phyloP scores from a whole-genome alignment of 2,888 invertebrate genomes.

The Lochmaea capreae region DNA sequence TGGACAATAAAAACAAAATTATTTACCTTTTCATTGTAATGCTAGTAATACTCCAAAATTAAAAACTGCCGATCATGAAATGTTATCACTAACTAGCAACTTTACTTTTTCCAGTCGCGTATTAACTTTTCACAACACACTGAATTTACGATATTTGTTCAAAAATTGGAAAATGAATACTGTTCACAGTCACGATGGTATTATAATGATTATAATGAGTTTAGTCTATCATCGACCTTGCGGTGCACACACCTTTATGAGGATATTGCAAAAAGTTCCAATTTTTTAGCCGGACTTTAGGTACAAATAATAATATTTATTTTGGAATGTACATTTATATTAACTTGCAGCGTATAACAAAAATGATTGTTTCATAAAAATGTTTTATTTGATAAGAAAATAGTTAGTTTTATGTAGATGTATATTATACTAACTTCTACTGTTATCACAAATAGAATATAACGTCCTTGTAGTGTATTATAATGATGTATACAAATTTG shows the following conservation, averaged over 20 bases:
- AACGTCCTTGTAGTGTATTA: too few species aligned
- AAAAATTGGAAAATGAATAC: slow-evolving; percentile 26
- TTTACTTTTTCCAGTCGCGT: neutral
- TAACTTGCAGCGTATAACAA: neutral
- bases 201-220: slow-evolving; percentile 25
- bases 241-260: slow-evolving; percentile 14
- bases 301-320: neutral
- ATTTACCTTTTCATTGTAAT: neutral
- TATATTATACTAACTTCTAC: too few species aligned
- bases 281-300: slow-evolving; percentile 17
- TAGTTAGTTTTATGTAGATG: neutral
- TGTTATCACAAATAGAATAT: too few species aligned
- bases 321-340: neutral
- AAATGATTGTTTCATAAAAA: neutral
- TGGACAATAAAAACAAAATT: neutral
- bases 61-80: neutral
- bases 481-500: too few species aligned
- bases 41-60: neutral
- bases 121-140: slow-evolving; percentile 4
- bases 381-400: neutral
- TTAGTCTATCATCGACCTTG: slow-evolving; percentile 32
- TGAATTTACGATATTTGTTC: slow-evolving; percentile 22
- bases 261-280: slow-evolving; percentile 33
- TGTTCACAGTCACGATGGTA: slow-evolving; percentile 16
- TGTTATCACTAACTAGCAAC: neutral